phyloP scores from a whole-genome alignment of 1,140 invertebrate genomes.

The Lucilia sericata region DNA sequence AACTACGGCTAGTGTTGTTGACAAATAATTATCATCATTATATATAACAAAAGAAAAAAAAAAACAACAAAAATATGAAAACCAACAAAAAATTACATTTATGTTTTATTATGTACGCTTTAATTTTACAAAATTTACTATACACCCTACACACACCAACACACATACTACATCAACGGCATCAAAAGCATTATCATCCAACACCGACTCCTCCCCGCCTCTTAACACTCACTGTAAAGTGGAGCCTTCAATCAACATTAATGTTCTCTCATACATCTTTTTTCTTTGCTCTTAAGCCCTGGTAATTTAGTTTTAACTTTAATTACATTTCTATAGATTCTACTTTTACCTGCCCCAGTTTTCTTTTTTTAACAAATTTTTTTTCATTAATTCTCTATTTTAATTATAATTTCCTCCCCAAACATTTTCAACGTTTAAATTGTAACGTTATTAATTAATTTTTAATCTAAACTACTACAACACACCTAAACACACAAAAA shows the following conservation, averaged over 20 bases:
- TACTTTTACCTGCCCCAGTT: constrained; percentile 25
- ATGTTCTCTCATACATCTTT: too few relatives aligned
- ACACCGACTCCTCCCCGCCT: not conserved
- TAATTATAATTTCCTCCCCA: not conserved
- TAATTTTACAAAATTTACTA: constrained; percentile 26
- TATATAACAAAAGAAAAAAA: not conserved
- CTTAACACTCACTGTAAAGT: too few relatives aligned
- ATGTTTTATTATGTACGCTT: constrained; percentile 21
- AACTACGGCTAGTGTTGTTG: constrained; percentile 32
- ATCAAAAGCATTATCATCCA: not conserved
- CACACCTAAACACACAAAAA: not conserved
- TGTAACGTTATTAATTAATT: constrained; percentile 15
- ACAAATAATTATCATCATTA: constrained; percentile 27
- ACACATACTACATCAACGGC: not conserved
- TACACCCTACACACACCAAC: not conserved
- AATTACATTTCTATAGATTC: not conserved
- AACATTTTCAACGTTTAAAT: not conserved
- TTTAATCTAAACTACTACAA: not conserved
- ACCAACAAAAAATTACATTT: constrained; percentile 5
- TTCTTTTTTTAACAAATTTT: constrained; percentile 1
- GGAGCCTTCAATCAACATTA: too few relatives aligned
- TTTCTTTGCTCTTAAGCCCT: too few relatives aligned
- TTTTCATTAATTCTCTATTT: not conserved
- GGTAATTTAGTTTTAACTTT: too few relatives aligned
- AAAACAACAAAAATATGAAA: not conserved